phyloP scores from a whole-genome alignment of 2,888 invertebrate genomes.

The Xanthia icteritia region DNA sequence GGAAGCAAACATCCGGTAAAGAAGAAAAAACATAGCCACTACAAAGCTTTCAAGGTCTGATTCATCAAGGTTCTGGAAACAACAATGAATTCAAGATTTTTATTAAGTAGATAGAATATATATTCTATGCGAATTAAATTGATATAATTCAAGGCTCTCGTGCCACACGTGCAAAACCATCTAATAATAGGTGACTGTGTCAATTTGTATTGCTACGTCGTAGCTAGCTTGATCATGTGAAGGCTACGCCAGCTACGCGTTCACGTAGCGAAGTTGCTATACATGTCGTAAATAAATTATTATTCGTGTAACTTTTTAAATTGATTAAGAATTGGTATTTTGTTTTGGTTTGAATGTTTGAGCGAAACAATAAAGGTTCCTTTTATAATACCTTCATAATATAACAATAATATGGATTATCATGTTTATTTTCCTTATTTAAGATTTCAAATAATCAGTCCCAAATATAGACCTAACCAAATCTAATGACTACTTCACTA shows the following conservation, averaged over 20 bases:
- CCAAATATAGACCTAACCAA: neutral
- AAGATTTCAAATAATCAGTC: neutral
- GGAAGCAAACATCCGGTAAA: constrained; percentile 39
- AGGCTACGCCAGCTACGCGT: neutral
- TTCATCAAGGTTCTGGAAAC: constrained; percentile 12
- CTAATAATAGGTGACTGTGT: neutral
- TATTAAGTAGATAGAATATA: neutral
- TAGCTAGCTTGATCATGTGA: constrained; percentile 3
- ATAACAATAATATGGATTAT: neutral
- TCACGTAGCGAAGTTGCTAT: constrained; percentile 6
- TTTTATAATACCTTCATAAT: neutral
- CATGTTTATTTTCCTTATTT: neutral
- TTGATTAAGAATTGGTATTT: neutral
- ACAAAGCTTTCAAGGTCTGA: neutral
- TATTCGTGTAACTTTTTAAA: neutral
- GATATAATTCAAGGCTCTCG: neutral
- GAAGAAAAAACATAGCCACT: neutral
- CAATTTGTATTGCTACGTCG: constrained; percentile 23
- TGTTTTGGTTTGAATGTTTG: neutral
- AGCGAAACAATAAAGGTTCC: neutral
- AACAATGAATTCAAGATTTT: too few species aligned
- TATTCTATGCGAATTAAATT: neutral
- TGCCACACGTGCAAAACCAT: neutral
- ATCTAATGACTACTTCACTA: neutral
- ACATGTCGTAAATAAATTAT: neutral